Conservation (phyloP, 1,140 invertebrate species). For the Zeugodacus cucurbitae region DNA sequence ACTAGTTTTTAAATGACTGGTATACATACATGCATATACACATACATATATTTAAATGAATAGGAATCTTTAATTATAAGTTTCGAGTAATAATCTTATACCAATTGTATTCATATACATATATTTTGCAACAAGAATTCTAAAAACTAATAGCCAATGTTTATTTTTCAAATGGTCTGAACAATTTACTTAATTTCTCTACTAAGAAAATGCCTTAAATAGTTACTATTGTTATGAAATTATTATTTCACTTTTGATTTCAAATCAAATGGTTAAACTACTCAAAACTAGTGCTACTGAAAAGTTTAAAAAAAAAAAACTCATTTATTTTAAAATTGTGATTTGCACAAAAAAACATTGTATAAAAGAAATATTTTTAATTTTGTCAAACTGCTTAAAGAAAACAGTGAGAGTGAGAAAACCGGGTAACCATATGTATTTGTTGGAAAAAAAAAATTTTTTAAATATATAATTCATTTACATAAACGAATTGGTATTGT, state of each 20-base stretch:
- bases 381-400: too few species aligned
- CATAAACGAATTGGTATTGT: too few species aligned
- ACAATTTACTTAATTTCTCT: constrained; percentile 22
- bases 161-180: constrained; percentile 29
- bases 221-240: constrained; percentile 7
- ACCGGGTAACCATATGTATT: too few species aligned
- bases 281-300: not conserved
- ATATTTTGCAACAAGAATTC: not conserved
- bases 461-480: too few species aligned
- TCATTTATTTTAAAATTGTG: not conserved
- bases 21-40: not conserved
- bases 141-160: constrained; percentile 21
- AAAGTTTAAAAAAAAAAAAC: not conserved
- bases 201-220: constrained; percentile 30
- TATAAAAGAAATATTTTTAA: too few species aligned
- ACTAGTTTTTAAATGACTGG: constrained; percentile 10
- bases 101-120: constrained; percentile 7
- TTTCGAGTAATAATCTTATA: not conserved
- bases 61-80: not conserved
- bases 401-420: too few species aligned
- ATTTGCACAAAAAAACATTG: not conserved
- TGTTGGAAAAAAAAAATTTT: too few species aligned
- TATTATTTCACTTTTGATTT: not conserved
- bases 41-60: not conserved
- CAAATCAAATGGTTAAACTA: not conserved